Percentiles rank a stretch among this genome's conserved stretches.
Evolutionary conservation across 2,797 vertebrate species (phyloP).

Genomic region (Amphiprion clarkii): DNA sequence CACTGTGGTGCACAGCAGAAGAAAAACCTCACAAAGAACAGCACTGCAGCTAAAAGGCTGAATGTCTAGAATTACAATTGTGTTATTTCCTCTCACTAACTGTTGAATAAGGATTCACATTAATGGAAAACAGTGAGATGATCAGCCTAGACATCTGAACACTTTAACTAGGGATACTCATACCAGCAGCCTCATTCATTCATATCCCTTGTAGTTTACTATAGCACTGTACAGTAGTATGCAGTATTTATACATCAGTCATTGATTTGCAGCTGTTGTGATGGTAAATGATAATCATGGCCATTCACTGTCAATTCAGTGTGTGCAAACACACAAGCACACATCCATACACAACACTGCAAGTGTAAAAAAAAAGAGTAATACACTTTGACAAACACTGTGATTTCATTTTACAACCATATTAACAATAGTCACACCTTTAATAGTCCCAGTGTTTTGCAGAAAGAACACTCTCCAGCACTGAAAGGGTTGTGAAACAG

Average conservation of each 20-base stretch:
- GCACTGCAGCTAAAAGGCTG: background rate
- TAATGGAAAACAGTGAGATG: background rate
- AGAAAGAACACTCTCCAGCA: slow-evolving; percentile 55
- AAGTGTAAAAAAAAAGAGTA: slow-evolving; percentile 39
- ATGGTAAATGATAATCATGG: slow-evolving; percentile 18
- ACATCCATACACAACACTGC: slow-evolving; percentile 20
- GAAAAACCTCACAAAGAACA: background rate
- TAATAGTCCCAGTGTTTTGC: slow-evolving; percentile 47
- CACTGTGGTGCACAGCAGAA: background rate
- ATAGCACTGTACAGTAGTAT: background rate
- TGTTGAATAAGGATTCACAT: slow-evolving; percentile 19
- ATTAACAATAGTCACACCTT: slow-evolving; percentile 73
- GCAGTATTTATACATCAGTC: slow-evolving; percentile 4
- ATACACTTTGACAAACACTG: slow-evolving; percentile 52
- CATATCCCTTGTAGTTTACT: slow-evolving; percentile 2
- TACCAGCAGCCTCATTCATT: slow-evolving; percentile 11
- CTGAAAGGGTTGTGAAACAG: slow-evolving; percentile 73
- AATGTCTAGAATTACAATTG: slow-evolving; percentile 11
- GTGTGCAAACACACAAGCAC: slow-evolving; percentile 44
- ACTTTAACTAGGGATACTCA: background rate
- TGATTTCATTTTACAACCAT: slow-evolving; percentile 52
- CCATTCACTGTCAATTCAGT: slow-evolving; percentile 11
- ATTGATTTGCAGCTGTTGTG: slow-evolving; percentile 12
- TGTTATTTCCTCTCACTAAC: slow-evolving; percentile 13
- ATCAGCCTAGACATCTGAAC: slow-evolving; percentile 7